Base-by-base conservation (phyloP, 2,797 vertebrate species). In the Scolopax bukidnonensis region DNA sequence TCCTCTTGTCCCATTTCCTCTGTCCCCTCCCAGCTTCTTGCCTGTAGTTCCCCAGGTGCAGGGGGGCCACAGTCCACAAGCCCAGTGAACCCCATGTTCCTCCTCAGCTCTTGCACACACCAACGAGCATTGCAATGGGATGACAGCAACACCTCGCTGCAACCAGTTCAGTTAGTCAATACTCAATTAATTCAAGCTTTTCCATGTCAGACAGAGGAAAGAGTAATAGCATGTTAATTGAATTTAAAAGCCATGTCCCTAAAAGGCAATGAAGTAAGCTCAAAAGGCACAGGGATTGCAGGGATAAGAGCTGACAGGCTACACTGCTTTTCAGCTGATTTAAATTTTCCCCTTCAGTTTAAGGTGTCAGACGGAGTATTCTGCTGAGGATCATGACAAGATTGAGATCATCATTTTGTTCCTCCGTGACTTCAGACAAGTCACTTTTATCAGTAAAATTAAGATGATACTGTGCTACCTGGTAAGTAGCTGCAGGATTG, bases 161-260 rank as follows among this genome's bases (percentile, higher is more conserved):
- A 75, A 75, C 20, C 40, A 68, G 61, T 68, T 94, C 63, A 40
- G 33, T 40, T 54, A 50, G 70, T 73, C 86, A 83, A 88, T 80
- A 86, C 20, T 54, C 64, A 76, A 65, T 94, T 84, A 89, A 64
- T 83, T 83, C 60, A 27, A 77, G 64, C 25, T 94, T 67, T 83
- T 70, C 65, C 3, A 1, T 40, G 69, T 61, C 91, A 77, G 83
- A 80, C 5, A 82, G 71, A 87, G 36, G 53, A 79, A 80, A 88
- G 56, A 61, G 51, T 50, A 88, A 63, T 11, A 70, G 60, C 9
- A 33, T 0, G 0, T 40, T 74, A 69, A 88, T 83, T 74, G 47
- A n/a, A 92, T 88, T 83, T 84, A 93, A 92, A 93, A 88, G 25
- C 33, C 30, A 23, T 40, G 53, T 77, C 47, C 80, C 69, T 70